Conservation (phyloP, 2,888 invertebrate genomes). For the Eubasilissa splendida region DNA sequence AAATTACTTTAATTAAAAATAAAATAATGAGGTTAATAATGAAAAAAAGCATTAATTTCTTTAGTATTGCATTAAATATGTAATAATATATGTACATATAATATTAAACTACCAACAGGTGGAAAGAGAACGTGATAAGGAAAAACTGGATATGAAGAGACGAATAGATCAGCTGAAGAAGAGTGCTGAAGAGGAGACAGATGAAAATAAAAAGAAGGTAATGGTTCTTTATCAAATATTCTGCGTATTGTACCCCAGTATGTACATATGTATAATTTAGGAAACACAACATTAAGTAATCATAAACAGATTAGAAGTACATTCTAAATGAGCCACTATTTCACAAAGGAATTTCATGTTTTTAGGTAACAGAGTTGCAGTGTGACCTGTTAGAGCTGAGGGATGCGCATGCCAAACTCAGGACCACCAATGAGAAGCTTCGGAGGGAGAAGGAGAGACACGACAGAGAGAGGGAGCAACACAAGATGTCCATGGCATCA, state of each 20-base stretch:
- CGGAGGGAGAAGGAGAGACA: constrained; percentile 89
- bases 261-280: no score
- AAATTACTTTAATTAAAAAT: background rate
- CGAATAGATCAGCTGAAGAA: constrained; percentile 89
- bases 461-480: constrained; percentile 84
- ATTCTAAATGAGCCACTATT: no score
- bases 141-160: constrained; percentile 88
- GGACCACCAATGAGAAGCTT: constrained; percentile 92
- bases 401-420: constrained; percentile 92
- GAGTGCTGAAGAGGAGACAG: constrained; percentile 89
- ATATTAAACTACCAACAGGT: constrained; percentile 69
- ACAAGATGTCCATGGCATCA: constrained; percentile 69
- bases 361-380: constrained; percentile 80
- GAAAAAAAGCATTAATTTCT: background rate
- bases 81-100: background rate
- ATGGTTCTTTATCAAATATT: no score
- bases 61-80: background rate
- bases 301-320: no score
- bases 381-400: constrained; percentile 90
- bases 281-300: no score
- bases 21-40: no score
- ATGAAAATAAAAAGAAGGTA: constrained; percentile 89
- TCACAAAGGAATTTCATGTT: background rate
- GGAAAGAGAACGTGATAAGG: constrained; percentile 91
- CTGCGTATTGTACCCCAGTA: no score